Percentiles rank a stretch among this genome's conserved stretches.
Evolutionary conservation across 2,888 invertebrate species (phyloP).

Genomic region (Brenthis hecate): DNA sequence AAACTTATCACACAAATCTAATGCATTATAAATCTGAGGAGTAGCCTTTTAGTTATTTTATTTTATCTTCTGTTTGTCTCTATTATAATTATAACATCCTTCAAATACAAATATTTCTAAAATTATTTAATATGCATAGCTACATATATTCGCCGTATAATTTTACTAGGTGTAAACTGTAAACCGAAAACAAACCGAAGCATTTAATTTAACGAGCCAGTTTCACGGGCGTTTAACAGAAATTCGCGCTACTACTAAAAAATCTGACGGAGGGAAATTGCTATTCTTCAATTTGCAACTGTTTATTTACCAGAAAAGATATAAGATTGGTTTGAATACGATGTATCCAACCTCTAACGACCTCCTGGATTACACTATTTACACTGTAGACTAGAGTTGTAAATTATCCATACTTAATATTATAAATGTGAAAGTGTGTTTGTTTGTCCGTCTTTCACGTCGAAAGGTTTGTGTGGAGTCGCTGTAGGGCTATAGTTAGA

Average conservation of each 20-base stretch:
- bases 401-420: conserved; percentile 4
- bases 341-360: conserved; percentile 22
- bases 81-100: too few species aligned
- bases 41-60: too few species aligned
- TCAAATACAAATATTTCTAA: too few species aligned
- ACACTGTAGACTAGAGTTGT: conserved; percentile 14
- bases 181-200: conserved; percentile 30
- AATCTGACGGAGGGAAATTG: conserved; percentile 13
- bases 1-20: too few species aligned
- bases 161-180: background rate
- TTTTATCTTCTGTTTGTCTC: too few species aligned
- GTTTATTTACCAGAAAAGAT: conserved; percentile 29
- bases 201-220: conserved; percentile 36
- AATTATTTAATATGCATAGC: too few species aligned
- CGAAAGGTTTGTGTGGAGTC: too few species aligned
- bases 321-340: conserved; percentile 18
- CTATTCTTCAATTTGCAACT: conserved; percentile 33
- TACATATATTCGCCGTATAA: too few species aligned
- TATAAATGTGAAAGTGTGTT: too few species aligned
- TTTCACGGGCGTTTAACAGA: conserved; percentile 32
- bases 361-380: conserved; percentile 17
- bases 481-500: too few species aligned
- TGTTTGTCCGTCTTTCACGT: too few species aligned
- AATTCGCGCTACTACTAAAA: conserved; percentile 24
- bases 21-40: too few species aligned